phyloP scores from a whole-genome alignment of 2,113 vertebrate species.

The Puffinus mauretanicus region DNA sequence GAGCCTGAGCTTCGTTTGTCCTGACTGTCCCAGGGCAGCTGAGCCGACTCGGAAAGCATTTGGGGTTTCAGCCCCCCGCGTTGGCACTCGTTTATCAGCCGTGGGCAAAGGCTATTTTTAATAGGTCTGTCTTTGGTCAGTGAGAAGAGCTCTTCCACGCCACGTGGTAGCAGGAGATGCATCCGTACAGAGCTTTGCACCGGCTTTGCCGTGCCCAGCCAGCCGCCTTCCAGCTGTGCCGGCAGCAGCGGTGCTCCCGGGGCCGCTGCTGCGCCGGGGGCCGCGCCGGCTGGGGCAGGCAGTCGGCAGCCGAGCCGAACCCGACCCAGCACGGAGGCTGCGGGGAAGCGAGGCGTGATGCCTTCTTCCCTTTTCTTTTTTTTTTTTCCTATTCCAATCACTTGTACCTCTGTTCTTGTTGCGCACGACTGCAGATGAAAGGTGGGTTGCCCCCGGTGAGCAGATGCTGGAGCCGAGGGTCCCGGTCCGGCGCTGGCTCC shows the following conservation, averaged over 20 bases:
- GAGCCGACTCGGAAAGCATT: not conserved
- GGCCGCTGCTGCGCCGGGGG: too few species aligned
- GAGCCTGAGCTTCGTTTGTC: not conserved
- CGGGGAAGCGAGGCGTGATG: too few species aligned
- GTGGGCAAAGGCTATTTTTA: not conserved
- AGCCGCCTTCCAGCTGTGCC: too few species aligned
- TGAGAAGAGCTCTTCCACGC: not conserved
- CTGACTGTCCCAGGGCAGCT: not conserved
- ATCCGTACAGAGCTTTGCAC: not conserved
- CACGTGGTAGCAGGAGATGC: not conserved
- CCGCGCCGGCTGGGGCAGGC: not conserved
- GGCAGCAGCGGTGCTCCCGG: too few species aligned
- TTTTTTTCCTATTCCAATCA: not conserved
- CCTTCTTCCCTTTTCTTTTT: not conserved
- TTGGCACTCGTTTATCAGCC: not conserved
- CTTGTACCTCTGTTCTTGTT: not conserved
- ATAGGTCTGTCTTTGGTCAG: not conserved
- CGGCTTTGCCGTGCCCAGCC: too few species aligned
- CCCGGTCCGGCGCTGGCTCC: not conserved
- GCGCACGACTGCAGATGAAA: not conserved
- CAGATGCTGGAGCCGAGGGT: not conserved
- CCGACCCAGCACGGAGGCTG: not conserved
- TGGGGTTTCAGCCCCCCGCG: not conserved
- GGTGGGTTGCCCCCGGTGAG: not conserved
- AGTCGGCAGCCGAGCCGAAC: not conserved